Percentiles rank a stretch among this genome's conserved stretches.
Conservation (phyloP, 2,113 vertebrate genomes). For the Mellivora capensis region DNA sequence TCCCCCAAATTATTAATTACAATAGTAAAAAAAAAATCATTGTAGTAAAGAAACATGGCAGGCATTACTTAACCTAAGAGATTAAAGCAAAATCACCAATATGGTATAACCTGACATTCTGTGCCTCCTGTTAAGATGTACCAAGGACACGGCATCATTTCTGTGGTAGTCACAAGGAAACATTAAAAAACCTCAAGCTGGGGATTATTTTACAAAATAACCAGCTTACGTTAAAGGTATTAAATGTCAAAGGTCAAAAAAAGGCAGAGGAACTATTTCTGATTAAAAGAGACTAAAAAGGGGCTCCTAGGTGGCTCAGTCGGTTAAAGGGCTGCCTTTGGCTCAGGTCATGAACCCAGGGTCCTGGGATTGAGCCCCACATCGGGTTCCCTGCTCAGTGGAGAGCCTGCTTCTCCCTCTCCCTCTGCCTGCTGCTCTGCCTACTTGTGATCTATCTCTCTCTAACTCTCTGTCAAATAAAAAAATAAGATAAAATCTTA, state of each 20-base stretch:
- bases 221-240: not conserved
- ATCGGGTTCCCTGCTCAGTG: no score
- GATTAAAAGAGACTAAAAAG: not conserved
- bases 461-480: no score
- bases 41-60: not conserved
- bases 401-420: no score
- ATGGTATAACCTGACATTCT: not conserved
- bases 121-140: not conserved
- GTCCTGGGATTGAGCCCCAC: no score
- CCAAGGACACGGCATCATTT: not conserved
- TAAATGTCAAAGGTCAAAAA: constrained; percentile 4
- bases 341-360: no score
- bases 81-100: not conserved
- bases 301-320: no score
- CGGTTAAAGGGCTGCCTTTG: no score
- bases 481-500: no score
- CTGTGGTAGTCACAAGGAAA: not conserved
- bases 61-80: not conserved
- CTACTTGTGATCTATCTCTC: no score
- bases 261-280: not conserved
- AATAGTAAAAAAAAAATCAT: not conserved
- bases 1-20: not conserved
- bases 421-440: no score
- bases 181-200: not conserved
- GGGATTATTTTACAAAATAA: not conserved